phyloP scores from a whole-genome alignment of 2,113 vertebrate species.

The Rhizomys pruinosus region DNA sequence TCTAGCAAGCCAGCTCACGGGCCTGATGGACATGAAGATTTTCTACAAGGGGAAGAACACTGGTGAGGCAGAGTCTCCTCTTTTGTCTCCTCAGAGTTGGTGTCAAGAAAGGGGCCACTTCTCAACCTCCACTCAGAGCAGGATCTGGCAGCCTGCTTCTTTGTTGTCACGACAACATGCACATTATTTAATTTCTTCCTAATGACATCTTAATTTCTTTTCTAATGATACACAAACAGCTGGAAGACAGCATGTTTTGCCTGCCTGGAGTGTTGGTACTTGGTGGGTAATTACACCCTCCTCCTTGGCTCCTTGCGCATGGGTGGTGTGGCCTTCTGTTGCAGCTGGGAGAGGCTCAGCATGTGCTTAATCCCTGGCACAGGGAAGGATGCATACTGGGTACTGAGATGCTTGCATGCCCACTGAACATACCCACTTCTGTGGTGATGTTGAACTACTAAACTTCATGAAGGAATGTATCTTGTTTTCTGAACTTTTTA shows the following conservation, averaged over 20 bases:
- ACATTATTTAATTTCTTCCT: conserved; percentile 79
- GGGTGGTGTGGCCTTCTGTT: neutral
- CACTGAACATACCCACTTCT: neutral
- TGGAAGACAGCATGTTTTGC: conserved; percentile 68
- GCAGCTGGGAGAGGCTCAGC: conserved; percentile 40
- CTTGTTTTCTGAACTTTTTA: neutral
- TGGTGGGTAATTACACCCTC: conserved; percentile 57
- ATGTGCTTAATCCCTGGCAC: neutral
- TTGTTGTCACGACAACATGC: conserved; percentile 63
- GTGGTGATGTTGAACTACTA: neutral
- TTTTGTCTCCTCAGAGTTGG: rapidly evolving
- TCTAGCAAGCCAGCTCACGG: conserved; percentile 92
- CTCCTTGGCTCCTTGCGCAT: conserved; percentile 21
- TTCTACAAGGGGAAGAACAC: conserved; percentile 95
- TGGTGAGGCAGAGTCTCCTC: conserved; percentile 83
- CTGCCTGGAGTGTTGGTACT: conserved; percentile 44
- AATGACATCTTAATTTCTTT: conserved; percentile 79
- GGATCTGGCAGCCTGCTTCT: conserved; percentile 41
- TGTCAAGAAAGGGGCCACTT: neutral
- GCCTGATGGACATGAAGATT: conserved; percentile 99
- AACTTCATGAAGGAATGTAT: neutral
- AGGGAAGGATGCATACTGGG: neutral
- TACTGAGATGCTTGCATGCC: neutral
- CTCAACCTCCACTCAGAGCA: neutral
- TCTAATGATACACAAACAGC: conserved; percentile 76